These are phyloP conservation scores for Mustela nigripes DNA, from an alignment of 2,113 vertebrate species.

Conservation along the genomic window DNA sequence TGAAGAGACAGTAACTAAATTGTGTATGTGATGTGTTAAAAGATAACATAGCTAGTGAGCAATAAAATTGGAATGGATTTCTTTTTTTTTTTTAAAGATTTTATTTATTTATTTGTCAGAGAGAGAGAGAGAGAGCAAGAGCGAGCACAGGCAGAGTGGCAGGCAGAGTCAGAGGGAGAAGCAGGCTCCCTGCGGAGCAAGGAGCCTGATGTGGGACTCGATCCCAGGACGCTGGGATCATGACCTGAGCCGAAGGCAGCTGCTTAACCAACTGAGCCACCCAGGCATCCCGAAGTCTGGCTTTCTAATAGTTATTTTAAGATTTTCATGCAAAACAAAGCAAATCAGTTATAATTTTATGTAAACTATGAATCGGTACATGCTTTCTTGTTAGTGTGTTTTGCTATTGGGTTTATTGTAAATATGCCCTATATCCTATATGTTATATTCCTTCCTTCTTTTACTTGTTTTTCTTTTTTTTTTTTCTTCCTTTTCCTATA, in stretches of 20 bases:
- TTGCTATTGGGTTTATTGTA: not conserved
- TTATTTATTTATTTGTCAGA: too few relatives aligned
- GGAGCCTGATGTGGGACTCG: too few relatives aligned
- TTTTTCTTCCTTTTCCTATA: not conserved
- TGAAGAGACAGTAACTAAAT: not conserved
- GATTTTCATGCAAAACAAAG: not conserved
- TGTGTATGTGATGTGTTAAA: not conserved
- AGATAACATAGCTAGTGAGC: not conserved
- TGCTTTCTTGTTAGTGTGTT: not conserved
- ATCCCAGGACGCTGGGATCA: too few relatives aligned
- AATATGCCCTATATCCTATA: not conserved
- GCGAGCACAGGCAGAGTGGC: too few relatives aligned
- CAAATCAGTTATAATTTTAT: constrained; percentile 30
- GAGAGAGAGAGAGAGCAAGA: too few relatives aligned
- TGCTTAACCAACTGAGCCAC: too few relatives aligned
- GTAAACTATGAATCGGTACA: not conserved
- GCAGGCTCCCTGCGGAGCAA: too few relatives aligned
- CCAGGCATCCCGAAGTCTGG: not conserved
- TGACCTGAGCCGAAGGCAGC: too few relatives aligned
- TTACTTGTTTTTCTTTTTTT: not conserved
- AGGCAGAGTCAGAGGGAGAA: too few relatives aligned
- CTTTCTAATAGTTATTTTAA: not conserved
- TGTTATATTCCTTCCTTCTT: not conserved
- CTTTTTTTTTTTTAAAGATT: too few relatives aligned
- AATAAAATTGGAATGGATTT: not conserved